Conservation (phyloP, 1,140 invertebrate genomes). For the Amyelois transitella region DNA sequence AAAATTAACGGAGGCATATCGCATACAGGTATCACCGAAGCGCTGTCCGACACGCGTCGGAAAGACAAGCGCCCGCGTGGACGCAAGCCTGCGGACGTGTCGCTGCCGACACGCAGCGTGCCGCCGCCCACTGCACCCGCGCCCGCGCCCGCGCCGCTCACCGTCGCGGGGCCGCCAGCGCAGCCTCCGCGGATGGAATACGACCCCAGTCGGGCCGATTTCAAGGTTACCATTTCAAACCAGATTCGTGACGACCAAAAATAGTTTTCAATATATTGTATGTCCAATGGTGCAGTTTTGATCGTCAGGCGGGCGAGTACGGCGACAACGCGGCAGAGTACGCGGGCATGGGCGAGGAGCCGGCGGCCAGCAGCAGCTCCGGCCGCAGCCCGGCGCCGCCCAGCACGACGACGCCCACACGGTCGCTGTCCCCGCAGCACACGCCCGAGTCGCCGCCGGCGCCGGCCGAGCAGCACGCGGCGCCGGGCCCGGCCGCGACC, state of each 20-base stretch:
- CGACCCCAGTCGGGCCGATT: conserved; percentile 45
- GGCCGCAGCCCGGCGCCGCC: neutral
- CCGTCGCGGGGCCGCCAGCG: conserved; percentile 1
- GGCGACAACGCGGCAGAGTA: conserved; percentile 49
- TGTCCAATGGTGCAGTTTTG: neutral
- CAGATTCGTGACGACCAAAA: neutral
- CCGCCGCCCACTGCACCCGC: neutral
- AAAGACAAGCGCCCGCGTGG: neutral
- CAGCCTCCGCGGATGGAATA: conserved; percentile 18
- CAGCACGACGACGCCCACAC: neutral
- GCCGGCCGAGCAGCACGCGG: neutral
- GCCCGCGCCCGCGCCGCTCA: conserved; percentile 1
- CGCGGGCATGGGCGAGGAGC: conserved; percentile 23
- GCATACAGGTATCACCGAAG: neutral
- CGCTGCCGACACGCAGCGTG: neutral
- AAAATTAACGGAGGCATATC: too few relatives aligned
- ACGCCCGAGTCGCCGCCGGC: neutral
- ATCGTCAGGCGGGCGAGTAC: conserved; percentile 46
- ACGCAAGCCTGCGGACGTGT: neutral
- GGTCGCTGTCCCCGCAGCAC: neutral
- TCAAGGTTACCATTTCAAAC: conserved; percentile 25
- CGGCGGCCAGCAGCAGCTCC: neutral
- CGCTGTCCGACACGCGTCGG: neutral
- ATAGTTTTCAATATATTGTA: neutral
- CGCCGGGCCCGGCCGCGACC: neutral